These are phyloP conservation scores for Apodemia mormo DNA, from an alignment of 2,888 invertebrate genomes.

Conservation along the genomic window DNA sequence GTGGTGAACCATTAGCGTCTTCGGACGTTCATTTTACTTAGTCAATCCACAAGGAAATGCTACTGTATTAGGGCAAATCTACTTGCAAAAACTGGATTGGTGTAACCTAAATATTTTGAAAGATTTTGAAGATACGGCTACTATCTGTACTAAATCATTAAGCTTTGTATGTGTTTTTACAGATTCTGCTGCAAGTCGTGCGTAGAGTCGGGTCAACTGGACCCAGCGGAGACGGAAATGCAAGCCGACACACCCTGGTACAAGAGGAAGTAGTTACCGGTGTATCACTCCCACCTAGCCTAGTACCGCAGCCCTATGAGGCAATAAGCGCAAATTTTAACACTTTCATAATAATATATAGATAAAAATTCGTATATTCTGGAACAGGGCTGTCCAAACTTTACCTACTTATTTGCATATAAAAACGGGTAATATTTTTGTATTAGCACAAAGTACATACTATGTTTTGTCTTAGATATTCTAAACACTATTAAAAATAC, in stretches of 20 bases:
- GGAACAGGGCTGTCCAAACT: neutral
- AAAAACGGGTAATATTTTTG: no score
- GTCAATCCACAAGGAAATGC: no score
- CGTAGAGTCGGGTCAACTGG: constrained; percentile 90
- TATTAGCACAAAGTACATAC: no score
- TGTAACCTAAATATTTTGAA: no score
- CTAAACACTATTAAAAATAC: no score
- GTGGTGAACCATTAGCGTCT: no score
- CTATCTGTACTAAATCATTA: neutral
- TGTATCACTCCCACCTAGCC: neutral
- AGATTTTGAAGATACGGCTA: no score
- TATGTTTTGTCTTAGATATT: no score
- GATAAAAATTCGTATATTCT: neutral
- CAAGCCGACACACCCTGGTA: constrained; percentile 53
- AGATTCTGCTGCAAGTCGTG: constrained; percentile 97
- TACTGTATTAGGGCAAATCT: no score
- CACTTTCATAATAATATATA: neutral
- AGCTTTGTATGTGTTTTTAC: neutral
- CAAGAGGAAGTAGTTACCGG: constrained; percentile 33
- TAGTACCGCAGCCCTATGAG: neutral
- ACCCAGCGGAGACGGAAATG: constrained; percentile 51
- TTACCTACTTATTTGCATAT: no score
- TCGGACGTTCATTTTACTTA: no score
- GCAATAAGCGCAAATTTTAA: neutral
- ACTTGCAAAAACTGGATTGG: no score